phyloP scores from a whole-genome alignment of 2,888 invertebrate genomes.

The Campopleginae sp. region DNA sequence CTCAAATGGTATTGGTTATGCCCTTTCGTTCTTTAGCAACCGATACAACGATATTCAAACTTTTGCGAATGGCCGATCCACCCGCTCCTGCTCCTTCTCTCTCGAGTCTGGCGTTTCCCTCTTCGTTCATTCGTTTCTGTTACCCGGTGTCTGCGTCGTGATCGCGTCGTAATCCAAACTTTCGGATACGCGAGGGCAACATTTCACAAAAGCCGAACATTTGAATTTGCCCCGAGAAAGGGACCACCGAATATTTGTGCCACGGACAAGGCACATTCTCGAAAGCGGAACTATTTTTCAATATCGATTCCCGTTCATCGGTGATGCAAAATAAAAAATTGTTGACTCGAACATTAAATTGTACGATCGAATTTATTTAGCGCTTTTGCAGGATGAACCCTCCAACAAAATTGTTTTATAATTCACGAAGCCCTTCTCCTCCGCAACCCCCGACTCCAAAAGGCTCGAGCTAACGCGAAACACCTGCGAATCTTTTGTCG shows the following conservation, averaged over 20 bases:
- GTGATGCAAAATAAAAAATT: not conserved
- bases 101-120: conserved; percentile 17
- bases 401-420: not conserved
- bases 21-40: conserved; percentile 24
- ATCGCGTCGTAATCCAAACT: conserved; percentile 44
- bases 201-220: not conserved
- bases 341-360: not conserved
- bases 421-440: not conserved
- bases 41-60: conserved; percentile 20
- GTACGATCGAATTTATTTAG: not conserved
- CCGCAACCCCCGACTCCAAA: not conserved
- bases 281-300: not conserved
- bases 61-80: not conserved
- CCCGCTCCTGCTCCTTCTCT: conserved; percentile 20
- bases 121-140: not conserved
- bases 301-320: not conserved
- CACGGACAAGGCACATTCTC: not conserved
- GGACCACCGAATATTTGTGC: not conserved
- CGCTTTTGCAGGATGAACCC: not conserved
- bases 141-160: conserved; percentile 21
- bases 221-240: not conserved
- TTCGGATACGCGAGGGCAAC: not conserved
- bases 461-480: conserved; percentile 53
- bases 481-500: conserved; percentile 60
- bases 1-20: not conserved